These are phyloP conservation scores for Gasterosteus nipponicus DNA, from an alignment of 2,113 vertebrate genomes.

Conservation along the genomic window DNA sequence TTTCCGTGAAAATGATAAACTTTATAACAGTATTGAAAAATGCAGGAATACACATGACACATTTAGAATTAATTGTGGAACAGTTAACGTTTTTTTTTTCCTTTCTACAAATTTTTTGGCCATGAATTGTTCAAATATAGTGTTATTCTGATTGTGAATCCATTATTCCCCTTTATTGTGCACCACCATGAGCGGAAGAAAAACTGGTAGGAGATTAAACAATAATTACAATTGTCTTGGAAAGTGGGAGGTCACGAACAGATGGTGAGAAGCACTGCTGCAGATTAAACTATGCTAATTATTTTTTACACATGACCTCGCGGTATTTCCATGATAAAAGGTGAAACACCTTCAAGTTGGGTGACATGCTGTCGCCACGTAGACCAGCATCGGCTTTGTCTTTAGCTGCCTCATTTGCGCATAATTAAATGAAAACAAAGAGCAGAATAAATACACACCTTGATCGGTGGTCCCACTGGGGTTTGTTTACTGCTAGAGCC, in stretches of 20 bases:
- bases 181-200: neutral
- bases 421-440: slow-evolving; percentile 78
- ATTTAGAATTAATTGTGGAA: neutral
- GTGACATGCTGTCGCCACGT: slow-evolving; percentile 64
- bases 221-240: neutral
- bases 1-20: neutral
- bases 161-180: neutral
- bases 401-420: slow-evolving; percentile 65
- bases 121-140: neutral
- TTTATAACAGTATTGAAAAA: neutral
- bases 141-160: neutral
- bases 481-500: slow-evolving; percentile 16
- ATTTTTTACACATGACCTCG: slow-evolving; percentile 63
- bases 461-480: slow-evolving; percentile 46
- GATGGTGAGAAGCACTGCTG: slow-evolving; percentile 29
- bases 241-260: slow-evolving; percentile 10
- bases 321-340: slow-evolving; percentile 70
- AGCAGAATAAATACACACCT: slow-evolving; percentile 70
- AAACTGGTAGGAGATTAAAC: neutral
- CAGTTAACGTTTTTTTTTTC: neutral
- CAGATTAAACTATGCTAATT: slow-evolving; percentile 61
- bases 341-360: slow-evolving; percentile 29
- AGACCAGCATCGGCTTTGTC: slow-evolving; percentile 52
- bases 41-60: too few species aligned
- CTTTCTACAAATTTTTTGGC: neutral